phyloP scores from a whole-genome alignment of 2,113 vertebrate genomes.

The Bubo scandiacus region DNA sequence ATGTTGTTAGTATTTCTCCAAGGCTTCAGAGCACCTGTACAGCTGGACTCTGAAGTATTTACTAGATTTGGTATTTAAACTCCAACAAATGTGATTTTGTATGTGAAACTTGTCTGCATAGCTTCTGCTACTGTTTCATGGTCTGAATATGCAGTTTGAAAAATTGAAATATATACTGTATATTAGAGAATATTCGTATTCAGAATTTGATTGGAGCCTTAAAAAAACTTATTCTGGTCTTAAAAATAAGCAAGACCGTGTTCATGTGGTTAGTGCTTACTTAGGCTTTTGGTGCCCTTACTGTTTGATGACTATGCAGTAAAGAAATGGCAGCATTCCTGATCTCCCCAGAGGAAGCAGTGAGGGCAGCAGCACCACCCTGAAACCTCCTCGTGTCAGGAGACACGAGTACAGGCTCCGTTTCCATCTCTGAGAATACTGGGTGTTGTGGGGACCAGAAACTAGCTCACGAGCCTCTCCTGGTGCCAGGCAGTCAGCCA shows the following conservation, averaged over 20 bases:
- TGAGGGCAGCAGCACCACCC: not conserved
- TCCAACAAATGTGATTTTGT: not conserved
- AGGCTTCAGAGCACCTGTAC: not conserved
- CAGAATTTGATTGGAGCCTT: not conserved
- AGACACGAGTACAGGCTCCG: fast-evolving
- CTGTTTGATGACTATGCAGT: not conserved
- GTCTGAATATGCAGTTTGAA: not conserved
- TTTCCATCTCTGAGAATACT: not conserved
- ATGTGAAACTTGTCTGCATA: not conserved
- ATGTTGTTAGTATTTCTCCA: not conserved
- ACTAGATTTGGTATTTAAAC: not conserved
- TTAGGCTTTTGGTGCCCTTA: not conserved
- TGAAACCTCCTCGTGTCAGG: not conserved
- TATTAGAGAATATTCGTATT: not conserved
- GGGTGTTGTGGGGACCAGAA: not conserved
- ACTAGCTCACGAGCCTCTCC: fast-evolving
- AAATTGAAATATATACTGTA: not conserved
- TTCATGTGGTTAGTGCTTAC: not conserved
- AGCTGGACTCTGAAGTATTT: not conserved
- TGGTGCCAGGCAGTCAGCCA: not conserved
- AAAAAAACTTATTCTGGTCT: not conserved
- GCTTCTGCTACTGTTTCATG: not conserved
- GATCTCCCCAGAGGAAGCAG: not conserved
- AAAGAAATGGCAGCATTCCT: not conserved
- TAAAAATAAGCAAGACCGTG: not conserved